Evolutionary conservation across 2,113 vertebrate species (phyloP).

Genomic region (Actinemys pallida): DNA sequence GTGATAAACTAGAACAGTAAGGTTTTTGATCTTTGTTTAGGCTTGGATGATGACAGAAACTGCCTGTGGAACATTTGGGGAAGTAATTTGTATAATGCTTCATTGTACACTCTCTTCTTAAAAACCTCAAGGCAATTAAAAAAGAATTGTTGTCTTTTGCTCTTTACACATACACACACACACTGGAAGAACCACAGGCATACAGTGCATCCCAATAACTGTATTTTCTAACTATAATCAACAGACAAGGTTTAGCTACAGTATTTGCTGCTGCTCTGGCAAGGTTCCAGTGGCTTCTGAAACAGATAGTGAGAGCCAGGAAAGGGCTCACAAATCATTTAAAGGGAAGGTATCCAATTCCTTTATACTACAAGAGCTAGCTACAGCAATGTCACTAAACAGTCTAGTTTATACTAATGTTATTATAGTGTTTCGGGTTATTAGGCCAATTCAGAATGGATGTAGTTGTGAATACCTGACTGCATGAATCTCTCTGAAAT

Average conservation of each 20-base stretch:
- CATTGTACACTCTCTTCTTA: background rate
- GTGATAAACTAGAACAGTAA: rapidly evolving
- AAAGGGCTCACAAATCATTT: background rate
- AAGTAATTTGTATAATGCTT: background rate
- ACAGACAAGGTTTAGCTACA: background rate
- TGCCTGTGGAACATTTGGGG: background rate
- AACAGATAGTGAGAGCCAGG: background rate
- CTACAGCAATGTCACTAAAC: background rate
- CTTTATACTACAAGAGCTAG: slow-evolving; percentile 4
- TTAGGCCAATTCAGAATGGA: background rate
- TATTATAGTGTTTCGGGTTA: background rate
- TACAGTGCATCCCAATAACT: background rate
- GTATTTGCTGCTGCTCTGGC: background rate
- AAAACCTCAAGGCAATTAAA: background rate
- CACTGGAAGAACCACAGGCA: background rate
- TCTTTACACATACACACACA: background rate
- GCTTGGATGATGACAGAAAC: background rate
- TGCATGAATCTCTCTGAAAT: background rate
- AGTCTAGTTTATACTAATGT: background rate
- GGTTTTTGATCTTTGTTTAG: background rate
- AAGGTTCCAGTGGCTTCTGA: background rate
- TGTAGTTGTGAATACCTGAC: background rate
- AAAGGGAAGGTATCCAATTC: background rate
- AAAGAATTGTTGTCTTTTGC: background rate
- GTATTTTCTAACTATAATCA: background rate